Base-by-base conservation (phyloP, 2,113 vertebrate genomes). In the Actinemys pallida region DNA sequence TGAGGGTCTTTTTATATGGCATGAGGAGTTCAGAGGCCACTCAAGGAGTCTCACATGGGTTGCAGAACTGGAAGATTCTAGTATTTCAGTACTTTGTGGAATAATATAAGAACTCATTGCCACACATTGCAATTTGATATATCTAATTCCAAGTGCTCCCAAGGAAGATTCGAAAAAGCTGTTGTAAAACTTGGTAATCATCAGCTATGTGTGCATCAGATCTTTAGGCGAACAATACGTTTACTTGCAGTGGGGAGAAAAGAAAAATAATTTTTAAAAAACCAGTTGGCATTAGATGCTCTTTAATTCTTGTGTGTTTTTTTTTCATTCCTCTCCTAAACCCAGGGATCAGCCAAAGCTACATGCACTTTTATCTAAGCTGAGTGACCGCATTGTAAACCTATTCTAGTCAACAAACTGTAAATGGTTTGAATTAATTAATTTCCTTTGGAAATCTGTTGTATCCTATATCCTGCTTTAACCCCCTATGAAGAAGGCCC, bases 401-500 rank as follows among this genome's bases (percentile, higher is more conserved):
- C 84, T 88, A 95, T 94, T 91, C 86, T 94, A 83, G 45, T 97
- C 97, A 96, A 88, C 90, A 95, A 93, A 91, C 81, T 89, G 93
- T 97, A 98, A 98, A 98, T 96, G 96, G 96, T 97, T 98, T 97
- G 96, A 98, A 98, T 99, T 97, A 98, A 99, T 99, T 98, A 98
- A 99, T 98, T 99, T 99, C 98, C 98, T 98, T 96, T 97, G 90
- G 97, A 98, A 98, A 98, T 97, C 97, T 97, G 97, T 97, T 98
- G 96, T 93, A 98, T 98, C 98, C 98, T 98, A 97, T 96, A 97
- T 97, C 98, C 97, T 88, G 87, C 93, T 98, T 98, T 97, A 97
- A 96, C 95, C 92, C 97, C 96, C 97, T 94, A 27, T 82, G 88
- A 97, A 97, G 96, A 96, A 92, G 97, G 93, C 82, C 83, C 88